phyloP scores from a whole-genome alignment of 2,113 vertebrate genomes.

The Grallaria varia region DNA sequence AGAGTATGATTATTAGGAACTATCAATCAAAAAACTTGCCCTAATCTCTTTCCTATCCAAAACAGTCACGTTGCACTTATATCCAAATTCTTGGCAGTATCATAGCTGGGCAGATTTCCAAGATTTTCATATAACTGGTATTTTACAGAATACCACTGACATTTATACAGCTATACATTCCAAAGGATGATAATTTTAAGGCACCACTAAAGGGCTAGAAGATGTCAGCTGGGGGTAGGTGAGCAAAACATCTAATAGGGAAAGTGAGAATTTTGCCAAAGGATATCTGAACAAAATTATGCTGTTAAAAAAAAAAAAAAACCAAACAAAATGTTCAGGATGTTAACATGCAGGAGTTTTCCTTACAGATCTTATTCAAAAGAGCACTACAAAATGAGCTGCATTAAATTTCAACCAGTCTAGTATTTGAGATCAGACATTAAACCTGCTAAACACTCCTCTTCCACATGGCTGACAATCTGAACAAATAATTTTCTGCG shows the following conservation, averaged over 20 bases:
- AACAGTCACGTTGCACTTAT: not conserved
- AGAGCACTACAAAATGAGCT: not conserved
- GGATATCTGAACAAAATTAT: not conserved
- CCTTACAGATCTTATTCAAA: not conserved
- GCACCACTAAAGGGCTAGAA: not conserved
- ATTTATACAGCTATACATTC: conserved; percentile 28
- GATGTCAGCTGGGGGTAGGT: not conserved
- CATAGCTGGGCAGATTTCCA: not conserved
- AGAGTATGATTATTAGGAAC: not conserved
- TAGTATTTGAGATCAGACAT: not conserved
- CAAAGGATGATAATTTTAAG: not conserved
- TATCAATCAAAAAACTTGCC: not conserved
- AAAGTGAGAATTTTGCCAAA: not conserved
- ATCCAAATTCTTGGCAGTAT: not conserved
- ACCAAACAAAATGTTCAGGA: not conserved
- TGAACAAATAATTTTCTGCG: not conserved
- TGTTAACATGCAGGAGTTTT: not conserved
- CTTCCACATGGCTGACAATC: not conserved
- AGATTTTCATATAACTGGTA: not conserved
- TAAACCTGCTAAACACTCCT: not conserved
- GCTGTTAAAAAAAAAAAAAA: not conserved
- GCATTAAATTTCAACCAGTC: not conserved
- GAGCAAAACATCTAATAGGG: not conserved
- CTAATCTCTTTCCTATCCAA: not conserved
- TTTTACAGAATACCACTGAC: not conserved